phyloP scores from a whole-genome alignment of 2,797 vertebrate species.

The Sylvia borin region DNA sequence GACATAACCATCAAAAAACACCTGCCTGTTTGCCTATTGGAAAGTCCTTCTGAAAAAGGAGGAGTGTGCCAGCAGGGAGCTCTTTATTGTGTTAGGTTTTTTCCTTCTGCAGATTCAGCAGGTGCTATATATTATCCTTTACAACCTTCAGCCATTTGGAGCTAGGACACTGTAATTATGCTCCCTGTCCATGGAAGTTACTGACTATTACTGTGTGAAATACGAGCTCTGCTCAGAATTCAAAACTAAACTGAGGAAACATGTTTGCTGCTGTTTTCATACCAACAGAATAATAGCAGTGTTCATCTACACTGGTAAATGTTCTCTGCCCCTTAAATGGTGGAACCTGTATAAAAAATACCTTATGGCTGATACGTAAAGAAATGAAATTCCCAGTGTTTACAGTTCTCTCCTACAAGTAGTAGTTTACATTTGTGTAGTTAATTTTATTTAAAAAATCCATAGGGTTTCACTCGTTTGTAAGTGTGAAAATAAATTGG shows the following conservation, averaged over 20 bases:
- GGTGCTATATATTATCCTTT: conserved; percentile 52
- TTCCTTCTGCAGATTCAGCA: conserved; percentile 59
- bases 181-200: conserved; percentile 51
- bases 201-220: conserved; percentile 54
- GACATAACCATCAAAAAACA: neutral
- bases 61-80: neutral
- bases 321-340: conserved; percentile 4
- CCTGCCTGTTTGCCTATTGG: neutral
- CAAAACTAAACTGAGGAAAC: conserved; percentile 50
- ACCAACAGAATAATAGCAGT: conserved; percentile 41
- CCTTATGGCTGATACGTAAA: conserved; percentile 4
- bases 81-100: neutral
- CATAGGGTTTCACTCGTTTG: neutral
- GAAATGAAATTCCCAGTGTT: neutral
- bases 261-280: conserved; percentile 51
- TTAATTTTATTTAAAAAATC: neutral
- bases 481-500: neutral
- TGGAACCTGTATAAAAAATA: conserved; percentile 26
- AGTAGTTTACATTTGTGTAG: neutral
- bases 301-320: conserved; percentile 56
- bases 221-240: conserved; percentile 36
- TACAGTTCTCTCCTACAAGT: neutral
- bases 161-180: conserved; percentile 56
- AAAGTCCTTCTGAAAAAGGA: neutral
- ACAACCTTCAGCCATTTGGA: conserved; percentile 59